Conservation (phyloP, 2,888 invertebrate genomes). For the Sphecodes monilicornis region DNA sequence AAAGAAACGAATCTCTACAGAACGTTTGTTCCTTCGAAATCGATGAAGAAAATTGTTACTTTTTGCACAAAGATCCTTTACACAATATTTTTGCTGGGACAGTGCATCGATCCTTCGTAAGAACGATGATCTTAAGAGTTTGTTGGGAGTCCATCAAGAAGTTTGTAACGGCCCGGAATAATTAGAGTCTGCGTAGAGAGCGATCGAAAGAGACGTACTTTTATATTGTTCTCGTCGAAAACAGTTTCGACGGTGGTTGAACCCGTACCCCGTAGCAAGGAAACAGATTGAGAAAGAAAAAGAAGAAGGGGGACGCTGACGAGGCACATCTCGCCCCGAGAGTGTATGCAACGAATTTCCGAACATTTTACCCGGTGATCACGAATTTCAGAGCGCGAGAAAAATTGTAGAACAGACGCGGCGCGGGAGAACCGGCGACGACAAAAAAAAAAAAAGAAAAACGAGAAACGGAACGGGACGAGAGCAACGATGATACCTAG, state of each 20-base stretch:
- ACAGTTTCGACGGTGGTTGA: slow-evolving; percentile 34
- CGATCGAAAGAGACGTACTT: not conserved
- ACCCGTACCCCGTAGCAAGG: slow-evolving; percentile 30
- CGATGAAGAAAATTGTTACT: no score
- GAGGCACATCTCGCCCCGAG: slow-evolving; percentile 11
- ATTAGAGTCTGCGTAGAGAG: slow-evolving; percentile 56
- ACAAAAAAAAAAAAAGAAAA: not conserved
- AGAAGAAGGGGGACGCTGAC: slow-evolving; percentile 18
- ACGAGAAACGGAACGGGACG: not conserved
- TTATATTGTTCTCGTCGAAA: slow-evolving; percentile 49
- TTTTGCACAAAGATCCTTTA: no score
- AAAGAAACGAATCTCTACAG: no score
- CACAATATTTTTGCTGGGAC: no score
- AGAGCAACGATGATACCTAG: not conserved
- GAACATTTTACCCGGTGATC: slow-evolving; percentile 10
- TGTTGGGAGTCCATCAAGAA: not conserved
- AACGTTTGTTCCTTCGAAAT: no score
- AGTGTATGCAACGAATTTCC: slow-evolving; percentile 64
- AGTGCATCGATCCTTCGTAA: not conserved
- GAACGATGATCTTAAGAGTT: not conserved
- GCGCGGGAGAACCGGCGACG: not conserved
- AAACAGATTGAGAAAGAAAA: slow-evolving; percentile 3
- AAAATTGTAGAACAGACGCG: not conserved
- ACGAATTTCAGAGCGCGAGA: not conserved
- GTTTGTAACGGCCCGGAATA: not conserved